A percentile compares a stretch with the other conserved stretches of the same genome.
Conservation (phyloP, 2,888 invertebrate genomes). For the Scaptomyza polygonia region DNA sequence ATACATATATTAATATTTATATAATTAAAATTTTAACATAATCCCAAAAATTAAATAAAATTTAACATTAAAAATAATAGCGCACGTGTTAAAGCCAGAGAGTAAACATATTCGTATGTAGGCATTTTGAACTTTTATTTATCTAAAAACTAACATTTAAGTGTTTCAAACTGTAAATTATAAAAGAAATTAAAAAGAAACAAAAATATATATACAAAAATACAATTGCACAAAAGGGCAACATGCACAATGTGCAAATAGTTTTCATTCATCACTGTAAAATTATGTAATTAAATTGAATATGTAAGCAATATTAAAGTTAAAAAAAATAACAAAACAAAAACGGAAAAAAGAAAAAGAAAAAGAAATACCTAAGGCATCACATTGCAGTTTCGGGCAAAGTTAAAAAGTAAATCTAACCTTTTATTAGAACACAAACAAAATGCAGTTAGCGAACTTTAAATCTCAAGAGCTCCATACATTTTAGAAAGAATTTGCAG, state of each 20-base stretch:
- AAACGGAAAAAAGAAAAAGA: constrained; percentile 16
- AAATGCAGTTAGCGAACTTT: constrained; percentile 44
- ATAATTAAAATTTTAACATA: constrained; percentile 47
- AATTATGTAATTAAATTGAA: constrained; percentile 71
- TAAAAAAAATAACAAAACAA: constrained; percentile 44
- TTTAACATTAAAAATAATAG: constrained; percentile 44
- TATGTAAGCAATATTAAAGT: constrained; percentile 74
- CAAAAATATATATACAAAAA: constrained; percentile 22
- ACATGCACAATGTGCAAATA: constrained; percentile 55
- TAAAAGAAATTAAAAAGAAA: constrained; percentile 45
- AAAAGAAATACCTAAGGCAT: constrained; percentile 37
- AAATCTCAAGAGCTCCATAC: constrained; percentile 54
- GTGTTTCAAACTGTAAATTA: constrained; percentile 75
- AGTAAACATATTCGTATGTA: constrained; percentile 56
- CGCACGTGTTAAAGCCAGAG: constrained; percentile 73
- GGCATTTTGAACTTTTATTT: constrained; percentile 66
- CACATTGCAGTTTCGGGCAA: constrained; percentile 54
- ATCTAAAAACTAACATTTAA: constrained; percentile 55
- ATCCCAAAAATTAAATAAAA: constrained; percentile 67
- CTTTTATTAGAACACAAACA: constrained; percentile 55
- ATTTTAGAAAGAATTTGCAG: constrained; percentile 70
- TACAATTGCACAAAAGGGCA: constrained; percentile 28
- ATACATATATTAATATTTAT: constrained; percentile 50
- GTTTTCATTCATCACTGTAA: constrained; percentile 68
- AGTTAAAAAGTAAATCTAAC: constrained; percentile 43